Conservation (phyloP, 1,140 invertebrate genomes). For the Drosophila rhopaloa region DNA sequence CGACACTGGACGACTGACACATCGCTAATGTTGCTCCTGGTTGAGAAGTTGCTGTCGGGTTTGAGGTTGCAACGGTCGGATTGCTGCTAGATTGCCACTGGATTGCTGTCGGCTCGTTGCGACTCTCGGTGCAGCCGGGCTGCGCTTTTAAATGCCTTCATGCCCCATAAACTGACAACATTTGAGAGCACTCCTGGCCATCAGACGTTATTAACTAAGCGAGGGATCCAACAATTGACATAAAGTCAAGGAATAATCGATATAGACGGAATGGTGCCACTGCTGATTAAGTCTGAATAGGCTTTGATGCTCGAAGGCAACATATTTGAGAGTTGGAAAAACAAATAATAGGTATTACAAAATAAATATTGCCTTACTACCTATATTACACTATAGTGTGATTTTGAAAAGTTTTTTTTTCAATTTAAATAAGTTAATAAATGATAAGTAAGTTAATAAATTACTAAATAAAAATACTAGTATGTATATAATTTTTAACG, state of each 20-base stretch:
- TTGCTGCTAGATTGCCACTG: constrained; percentile 37
- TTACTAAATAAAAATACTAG: too few species aligned
- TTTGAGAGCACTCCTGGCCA: constrained; percentile 37
- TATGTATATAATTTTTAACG: too few species aligned
- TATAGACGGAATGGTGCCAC: constrained; percentile 18
- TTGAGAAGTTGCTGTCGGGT: constrained; percentile 22
- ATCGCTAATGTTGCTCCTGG: constrained; percentile 61
- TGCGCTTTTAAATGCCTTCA: constrained; percentile 76
- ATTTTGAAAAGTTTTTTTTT: too few species aligned
- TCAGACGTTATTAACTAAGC: constrained; percentile 65
- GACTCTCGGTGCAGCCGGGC: constrained; percentile 49
- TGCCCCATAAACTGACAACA: constrained; percentile 71
- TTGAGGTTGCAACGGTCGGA: constrained; percentile 40
- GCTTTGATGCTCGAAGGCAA: not conserved
- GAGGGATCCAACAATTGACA: constrained; percentile 41
- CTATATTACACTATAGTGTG: too few species aligned
- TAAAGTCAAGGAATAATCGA: constrained; percentile 25
- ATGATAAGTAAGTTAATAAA: too few species aligned
- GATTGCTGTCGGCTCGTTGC: not conserved
- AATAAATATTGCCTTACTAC: too few species aligned
- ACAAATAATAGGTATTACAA: too few species aligned
- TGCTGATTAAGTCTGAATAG: not conserved
- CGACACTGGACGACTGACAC: constrained; percentile 53
- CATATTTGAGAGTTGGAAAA: not conserved
- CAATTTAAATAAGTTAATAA: too few species aligned